Evolutionary conservation across 2,113 vertebrate genomes (phyloP).

Genomic region (Serilophus lunatus): DNA sequence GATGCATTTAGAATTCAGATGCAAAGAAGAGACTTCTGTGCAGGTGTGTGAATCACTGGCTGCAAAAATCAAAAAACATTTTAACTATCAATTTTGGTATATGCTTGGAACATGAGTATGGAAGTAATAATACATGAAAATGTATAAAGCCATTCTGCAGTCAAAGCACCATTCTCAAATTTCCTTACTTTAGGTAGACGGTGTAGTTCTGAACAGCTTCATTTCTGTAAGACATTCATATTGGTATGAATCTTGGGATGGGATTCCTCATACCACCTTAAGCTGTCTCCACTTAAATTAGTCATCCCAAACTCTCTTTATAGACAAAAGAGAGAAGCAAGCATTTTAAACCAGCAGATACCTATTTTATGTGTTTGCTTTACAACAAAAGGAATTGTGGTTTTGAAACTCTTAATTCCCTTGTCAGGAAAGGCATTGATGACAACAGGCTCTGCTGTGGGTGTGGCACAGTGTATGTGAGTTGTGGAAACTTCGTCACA

Average conservation of each 20-base stretch:
- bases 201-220: background rate
- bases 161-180: background rate
- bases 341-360: background rate
- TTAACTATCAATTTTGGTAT: background rate
- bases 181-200: background rate
- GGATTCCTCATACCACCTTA: background rate
- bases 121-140: background rate
- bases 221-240: background rate
- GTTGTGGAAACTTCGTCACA: background rate
- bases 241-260: background rate
- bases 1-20: background rate
- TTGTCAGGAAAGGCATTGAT: background rate
- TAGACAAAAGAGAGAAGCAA: background rate
- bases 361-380: background rate
- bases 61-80: background rate
- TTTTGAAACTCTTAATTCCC: background rate
- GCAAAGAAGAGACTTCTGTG: background rate
- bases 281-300: background rate
- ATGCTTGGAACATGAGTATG: background rate
- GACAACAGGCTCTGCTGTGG: background rate
- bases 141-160: background rate
- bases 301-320: background rate
- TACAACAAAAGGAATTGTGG: background rate
- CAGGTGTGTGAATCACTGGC: background rate
- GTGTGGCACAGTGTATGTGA: background rate